Evolutionary conservation across 1,140 invertebrate genomes (phyloP).

Genomic region (Colletes latitarsis): DNA sequence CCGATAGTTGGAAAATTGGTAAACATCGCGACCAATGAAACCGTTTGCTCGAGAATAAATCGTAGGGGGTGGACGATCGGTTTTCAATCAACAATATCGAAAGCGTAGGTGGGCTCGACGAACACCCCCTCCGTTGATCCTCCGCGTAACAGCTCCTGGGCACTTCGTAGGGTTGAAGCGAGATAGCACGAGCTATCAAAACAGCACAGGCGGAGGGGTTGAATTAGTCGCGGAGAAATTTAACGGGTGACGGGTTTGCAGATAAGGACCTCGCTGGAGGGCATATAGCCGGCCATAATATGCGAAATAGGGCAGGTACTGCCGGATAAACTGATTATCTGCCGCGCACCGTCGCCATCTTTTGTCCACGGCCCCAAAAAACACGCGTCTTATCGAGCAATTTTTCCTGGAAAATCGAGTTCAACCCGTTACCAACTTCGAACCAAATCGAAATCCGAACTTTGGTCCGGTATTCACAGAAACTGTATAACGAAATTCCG

Average conservation of each 20-base stretch:
- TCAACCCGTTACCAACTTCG: too few species aligned
- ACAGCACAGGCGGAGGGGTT: conserved; percentile 2
- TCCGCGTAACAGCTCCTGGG: too few species aligned
- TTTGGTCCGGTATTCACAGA: too few species aligned
- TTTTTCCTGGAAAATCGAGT: not conserved
- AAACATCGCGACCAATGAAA: too few species aligned
- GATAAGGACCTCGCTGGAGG: conserved; percentile 29
- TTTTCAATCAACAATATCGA: too few species aligned
- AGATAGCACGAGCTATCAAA: conserved; percentile 22
- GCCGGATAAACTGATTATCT: conserved; percentile 44
- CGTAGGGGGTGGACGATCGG: too few species aligned
- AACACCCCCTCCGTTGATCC: too few species aligned
- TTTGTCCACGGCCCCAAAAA: conserved; percentile 1
- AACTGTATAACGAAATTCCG: not conserved
- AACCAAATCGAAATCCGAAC: too few species aligned
- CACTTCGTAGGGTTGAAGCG: not conserved
- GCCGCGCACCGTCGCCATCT: conserved; percentile 13
- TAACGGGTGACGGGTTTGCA: conserved; percentile 31
- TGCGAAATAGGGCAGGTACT: conserved; percentile 32
- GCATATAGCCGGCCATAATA: conserved; percentile 31
- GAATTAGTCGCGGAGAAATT: conserved; percentile 43
- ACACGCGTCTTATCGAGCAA: conserved; percentile 3
- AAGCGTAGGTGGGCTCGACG: too few species aligned
- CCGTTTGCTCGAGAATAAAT: too few species aligned
- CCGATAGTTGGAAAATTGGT: too few species aligned